A percentile compares a stretch with the other conserved stretches of the same genome.
These are phyloP conservation scores for Drosophila arizonae DNA, from an alignment of 1,140 invertebrate genomes.

Conservation along the genomic window DNA sequence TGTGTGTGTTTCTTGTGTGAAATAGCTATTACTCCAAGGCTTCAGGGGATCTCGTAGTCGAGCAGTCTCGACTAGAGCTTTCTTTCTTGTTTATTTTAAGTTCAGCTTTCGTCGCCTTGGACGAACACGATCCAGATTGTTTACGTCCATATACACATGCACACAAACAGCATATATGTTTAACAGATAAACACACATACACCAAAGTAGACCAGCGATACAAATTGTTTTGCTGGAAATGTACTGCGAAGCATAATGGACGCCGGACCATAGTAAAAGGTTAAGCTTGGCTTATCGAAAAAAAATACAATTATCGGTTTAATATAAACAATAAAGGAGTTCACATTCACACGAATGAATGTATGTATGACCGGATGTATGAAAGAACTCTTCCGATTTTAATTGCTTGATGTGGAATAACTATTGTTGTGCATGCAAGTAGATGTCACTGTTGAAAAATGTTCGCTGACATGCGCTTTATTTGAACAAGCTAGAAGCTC, in stretches of 20 bases:
- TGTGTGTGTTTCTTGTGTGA: no score
- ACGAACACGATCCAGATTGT: no score
- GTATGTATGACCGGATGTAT: not conserved
- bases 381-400: not conserved
- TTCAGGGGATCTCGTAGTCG: no score
- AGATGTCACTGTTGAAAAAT: conserved; percentile 6
- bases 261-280: not conserved
- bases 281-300: conserved; percentile 1
- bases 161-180: not conserved
- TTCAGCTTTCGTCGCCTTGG: no score
- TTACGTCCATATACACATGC: not conserved
- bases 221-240: not conserved
- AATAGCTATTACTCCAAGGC: no score
- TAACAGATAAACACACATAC: not conserved
- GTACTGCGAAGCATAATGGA: not conserved
- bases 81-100: no score
- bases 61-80: no score
- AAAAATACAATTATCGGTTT: not conserved
- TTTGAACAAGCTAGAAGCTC: no score
- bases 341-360: not conserved
- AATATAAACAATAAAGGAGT: no score
- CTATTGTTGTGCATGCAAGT: no score
- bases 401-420: no score
- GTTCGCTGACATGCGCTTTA: not conserved
- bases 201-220: not conserved